A percentile compares a stretch with the other conserved stretches of the same genome.
Conservation (phyloP, 2,797 vertebrate genomes). For the Epinephelus awoara region DNA sequence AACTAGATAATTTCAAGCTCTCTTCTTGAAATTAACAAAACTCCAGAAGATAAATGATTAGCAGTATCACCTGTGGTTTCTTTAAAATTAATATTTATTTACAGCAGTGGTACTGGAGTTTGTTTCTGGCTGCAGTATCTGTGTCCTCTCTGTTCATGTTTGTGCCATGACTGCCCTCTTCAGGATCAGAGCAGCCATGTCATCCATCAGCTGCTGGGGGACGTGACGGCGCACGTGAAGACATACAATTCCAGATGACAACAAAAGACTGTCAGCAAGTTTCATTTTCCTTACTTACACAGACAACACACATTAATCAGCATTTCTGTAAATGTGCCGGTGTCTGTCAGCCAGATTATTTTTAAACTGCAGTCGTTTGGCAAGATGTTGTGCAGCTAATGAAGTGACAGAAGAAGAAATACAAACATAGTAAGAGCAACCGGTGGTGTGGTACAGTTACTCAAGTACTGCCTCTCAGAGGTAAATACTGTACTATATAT, state of each 20-base stretch:
- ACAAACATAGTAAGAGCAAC: background rate
- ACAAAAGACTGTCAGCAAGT: background rate
- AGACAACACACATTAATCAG: background rate
- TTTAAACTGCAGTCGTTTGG: background rate
- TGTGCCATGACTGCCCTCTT: slow-evolving; percentile 58
- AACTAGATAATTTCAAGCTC: no score
- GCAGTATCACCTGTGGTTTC: no score
- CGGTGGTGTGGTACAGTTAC: no score
- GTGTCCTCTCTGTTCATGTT: background rate
- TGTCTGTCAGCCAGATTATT: background rate
- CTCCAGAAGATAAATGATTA: no score
- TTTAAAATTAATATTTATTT: no score
- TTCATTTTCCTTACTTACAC: background rate
- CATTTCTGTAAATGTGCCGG: background rate
- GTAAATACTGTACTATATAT: no score
- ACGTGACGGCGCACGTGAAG: background rate
- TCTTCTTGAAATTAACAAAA: no score
- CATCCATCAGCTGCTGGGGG: background rate
- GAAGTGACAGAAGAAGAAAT: background rate
- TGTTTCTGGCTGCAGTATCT: no score
- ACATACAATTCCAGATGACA: background rate
- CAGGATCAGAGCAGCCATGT: slow-evolving; percentile 5
- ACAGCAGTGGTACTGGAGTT: no score
- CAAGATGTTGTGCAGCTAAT: background rate
- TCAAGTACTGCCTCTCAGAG: no score